Evolutionary conservation across 1,140 invertebrate genomes (phyloP), one percentile per base, ranked within the genome.

Genomic region (Drosophila sp.): DNA sequence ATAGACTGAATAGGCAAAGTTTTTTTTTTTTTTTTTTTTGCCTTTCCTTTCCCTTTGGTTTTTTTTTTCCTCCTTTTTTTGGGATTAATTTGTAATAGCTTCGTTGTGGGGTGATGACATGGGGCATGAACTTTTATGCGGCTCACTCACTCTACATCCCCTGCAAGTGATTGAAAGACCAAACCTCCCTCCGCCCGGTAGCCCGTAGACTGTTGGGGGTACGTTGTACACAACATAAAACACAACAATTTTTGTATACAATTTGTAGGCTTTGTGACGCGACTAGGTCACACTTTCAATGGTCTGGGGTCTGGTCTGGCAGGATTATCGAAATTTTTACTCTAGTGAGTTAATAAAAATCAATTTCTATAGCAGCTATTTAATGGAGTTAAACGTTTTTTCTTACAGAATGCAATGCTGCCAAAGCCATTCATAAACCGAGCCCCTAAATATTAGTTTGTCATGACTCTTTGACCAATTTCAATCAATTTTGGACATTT

Each of bases 21-120:
- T 76, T 70, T 50, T 11, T 40, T 41, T 41, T 41, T 50, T 47
- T 47, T 50, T 50, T 44, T 44, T 8, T 44, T 41, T 44, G n/a
- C 41, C 44, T 50, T 50, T 50, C 8, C 44, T 27, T 50, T 50
- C 25, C 25, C 23, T 50, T 50, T 7, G 17, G 23, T 50, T 6
- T 25, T 47, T 47, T 47, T 44, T 47, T 47, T 47, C 11, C 11
- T 38, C 4, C 11, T 23, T 47, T 47, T 50, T 27, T 50, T 27
- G 44, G 73, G 73, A 70, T 76, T 76, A 76, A 70, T 76, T 76
- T 76, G 73, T 76, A 76, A 63, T 66, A 68, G 73, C 72, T 76
- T 76, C 70, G 66, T 54, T 60, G 73, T 50, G 40, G 44, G 33
- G 35, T 55, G 68, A 50, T 58, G 56, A 58, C 56, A 58, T 58